These are phyloP conservation scores for Seriola quinqueradiata DNA, from an alignment of 2,113 vertebrate genomes.

Conservation along the genomic window DNA sequence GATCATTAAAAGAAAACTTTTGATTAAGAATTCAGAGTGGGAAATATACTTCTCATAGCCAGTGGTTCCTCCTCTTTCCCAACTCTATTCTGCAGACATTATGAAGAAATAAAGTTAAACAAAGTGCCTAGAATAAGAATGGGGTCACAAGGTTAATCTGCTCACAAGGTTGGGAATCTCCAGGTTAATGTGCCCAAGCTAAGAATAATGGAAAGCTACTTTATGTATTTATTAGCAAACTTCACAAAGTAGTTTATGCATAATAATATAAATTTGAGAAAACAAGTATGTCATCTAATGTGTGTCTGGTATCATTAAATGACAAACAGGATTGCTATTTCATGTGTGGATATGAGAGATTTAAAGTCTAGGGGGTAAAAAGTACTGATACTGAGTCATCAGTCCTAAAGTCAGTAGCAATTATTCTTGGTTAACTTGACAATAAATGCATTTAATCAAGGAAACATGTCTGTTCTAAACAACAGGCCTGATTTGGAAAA, in stretches of 20 bases:
- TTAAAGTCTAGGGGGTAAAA: constrained; percentile 15
- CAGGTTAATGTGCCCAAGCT: constrained; percentile 7
- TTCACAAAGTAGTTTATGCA: background rate
- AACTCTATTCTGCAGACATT: constrained; percentile 19
- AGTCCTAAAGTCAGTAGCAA: constrained; percentile 32
- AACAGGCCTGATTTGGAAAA: constrained; percentile 62
- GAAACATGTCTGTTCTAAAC: constrained; percentile 40
- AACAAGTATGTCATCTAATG: background rate
- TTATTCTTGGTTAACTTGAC: constrained; percentile 45
- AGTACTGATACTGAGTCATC: constrained; percentile 1
- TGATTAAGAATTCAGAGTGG: constrained; percentile 15
- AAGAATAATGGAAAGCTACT: constrained; percentile 4
- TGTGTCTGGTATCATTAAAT: background rate
- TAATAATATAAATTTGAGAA: background rate
- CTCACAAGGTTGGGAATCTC: constrained; percentile 56
- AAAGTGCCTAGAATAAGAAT: constrained; percentile 2
- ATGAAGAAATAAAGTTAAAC: constrained; percentile 41
- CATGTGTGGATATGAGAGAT: constrained; percentile 16
- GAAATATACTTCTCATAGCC: background rate
- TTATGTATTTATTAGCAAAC: background rate
- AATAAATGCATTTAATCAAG: constrained; percentile 40
- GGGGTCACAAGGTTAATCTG: constrained; percentile 25
- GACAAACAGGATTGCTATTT: constrained; percentile 5
- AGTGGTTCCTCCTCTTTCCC: constrained; percentile 3
- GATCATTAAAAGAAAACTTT: background rate